phyloP scores from a whole-genome alignment of 2,888 invertebrate species.

The Alsophila aescularia region DNA sequence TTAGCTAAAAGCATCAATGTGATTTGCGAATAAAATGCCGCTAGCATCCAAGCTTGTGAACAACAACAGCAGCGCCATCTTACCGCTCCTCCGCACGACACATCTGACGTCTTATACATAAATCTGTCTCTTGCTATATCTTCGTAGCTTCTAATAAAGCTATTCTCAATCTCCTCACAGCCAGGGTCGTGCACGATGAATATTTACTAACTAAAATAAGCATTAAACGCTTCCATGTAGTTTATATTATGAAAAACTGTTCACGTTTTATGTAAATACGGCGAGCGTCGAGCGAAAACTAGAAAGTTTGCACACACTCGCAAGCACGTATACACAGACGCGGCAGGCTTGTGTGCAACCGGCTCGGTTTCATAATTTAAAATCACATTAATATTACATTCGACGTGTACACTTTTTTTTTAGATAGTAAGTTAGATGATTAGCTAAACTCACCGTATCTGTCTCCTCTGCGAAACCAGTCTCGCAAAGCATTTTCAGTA shows the following conservation, averaged over 20 bases:
- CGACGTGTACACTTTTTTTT: conserved; percentile 28
- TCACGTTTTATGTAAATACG: conserved; percentile 83
- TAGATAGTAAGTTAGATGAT: conserved; percentile 1
- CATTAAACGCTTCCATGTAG: conserved; percentile 73
- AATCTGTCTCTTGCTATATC: conserved; percentile 4
- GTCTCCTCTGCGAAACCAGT: conserved; percentile 73
- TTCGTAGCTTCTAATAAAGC: conserved; percentile 54
- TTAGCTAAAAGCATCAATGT: conserved; percentile 14
- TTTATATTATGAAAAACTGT: conserved; percentile 82
- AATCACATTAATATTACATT: conserved; percentile 53
- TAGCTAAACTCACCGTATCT: conserved; percentile 72
- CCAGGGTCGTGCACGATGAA: conserved; percentile 63
- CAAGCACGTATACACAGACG: conserved; percentile 40
- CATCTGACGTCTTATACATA: neutral
- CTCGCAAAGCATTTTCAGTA: conserved; percentile 78
- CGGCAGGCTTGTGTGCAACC: conserved; percentile 50
- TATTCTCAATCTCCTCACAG: conserved; percentile 69
- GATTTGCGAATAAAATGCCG: conserved; percentile 41
- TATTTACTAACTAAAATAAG: conserved; percentile 71
- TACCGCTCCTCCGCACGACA: conserved; percentile 26
- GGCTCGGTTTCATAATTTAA: conserved; percentile 72
- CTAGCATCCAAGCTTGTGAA: conserved; percentile 27
- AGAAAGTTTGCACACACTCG: conserved; percentile 77
- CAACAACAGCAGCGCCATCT: conserved; percentile 39
- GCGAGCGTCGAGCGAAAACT: conserved; percentile 79